Evolutionary conservation across 2,888 invertebrate species (phyloP).

Genomic region (Orthonevra nobilis): DNA sequence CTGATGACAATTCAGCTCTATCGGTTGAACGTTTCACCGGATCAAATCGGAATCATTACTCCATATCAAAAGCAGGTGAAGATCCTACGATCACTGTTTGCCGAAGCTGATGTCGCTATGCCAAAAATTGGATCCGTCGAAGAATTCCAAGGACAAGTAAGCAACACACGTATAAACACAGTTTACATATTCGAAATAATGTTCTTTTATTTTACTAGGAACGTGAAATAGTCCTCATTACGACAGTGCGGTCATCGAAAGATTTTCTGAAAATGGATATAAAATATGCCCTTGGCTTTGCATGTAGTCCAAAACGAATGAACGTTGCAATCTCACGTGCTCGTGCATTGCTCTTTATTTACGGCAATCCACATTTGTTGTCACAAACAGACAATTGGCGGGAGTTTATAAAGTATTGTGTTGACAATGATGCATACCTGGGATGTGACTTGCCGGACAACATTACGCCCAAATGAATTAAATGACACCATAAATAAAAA

Average conservation of each 20-base stretch:
- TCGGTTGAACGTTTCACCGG: slow-evolving; percentile 82
- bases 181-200: neutral
- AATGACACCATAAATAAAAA: neutral
- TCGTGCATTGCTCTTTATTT: slow-evolving; percentile 86
- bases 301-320: slow-evolving; percentile 88
- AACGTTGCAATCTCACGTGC: slow-evolving; percentile 95
- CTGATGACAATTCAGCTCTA: slow-evolving; percentile 84
- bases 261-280: slow-evolving; percentile 80
- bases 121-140: slow-evolving; percentile 91
- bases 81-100: slow-evolving; percentile 75
- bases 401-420: slow-evolving; percentile 83
- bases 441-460: slow-evolving; percentile 84
- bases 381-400: slow-evolving; percentile 86
- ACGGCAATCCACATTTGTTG: slow-evolving; percentile 91
- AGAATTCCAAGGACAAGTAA: slow-evolving; percentile 93
- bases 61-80: slow-evolving; percentile 95
- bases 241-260: slow-evolving; percentile 84
- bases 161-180: neutral
- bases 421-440: slow-evolving; percentile 84
- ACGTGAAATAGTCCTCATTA: slow-evolving; percentile 85
- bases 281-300: slow-evolving; percentile 85
- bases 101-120: slow-evolving; percentile 80
- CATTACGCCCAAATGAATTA: slow-evolving; percentile 29
- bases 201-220: slow-evolving; percentile 73
- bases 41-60: slow-evolving; percentile 90